Evolutionary conservation across 2,888 invertebrate species (phyloP).

Genomic region (Troglohyphantes excavatus): DNA sequence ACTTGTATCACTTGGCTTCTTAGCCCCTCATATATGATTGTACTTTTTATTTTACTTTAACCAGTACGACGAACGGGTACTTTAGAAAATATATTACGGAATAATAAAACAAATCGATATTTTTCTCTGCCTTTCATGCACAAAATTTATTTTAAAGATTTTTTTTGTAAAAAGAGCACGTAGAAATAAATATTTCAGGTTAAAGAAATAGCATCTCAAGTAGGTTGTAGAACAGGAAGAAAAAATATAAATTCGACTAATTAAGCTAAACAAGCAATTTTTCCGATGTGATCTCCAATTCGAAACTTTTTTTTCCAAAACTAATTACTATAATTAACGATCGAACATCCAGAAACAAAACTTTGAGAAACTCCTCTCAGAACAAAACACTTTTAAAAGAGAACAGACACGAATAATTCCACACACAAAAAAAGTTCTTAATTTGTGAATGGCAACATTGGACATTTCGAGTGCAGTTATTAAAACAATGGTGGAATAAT

Average conservation of each 20-base stretch:
- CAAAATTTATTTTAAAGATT: too few species aligned
- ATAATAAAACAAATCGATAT: too few species aligned
- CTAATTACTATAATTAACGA: constrained; percentile 68
- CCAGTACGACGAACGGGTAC: too few species aligned
- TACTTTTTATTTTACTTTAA: too few species aligned
- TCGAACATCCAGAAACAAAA: constrained; percentile 38
- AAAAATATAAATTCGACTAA: constrained; percentile 1
- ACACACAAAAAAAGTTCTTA: constrained; percentile 3
- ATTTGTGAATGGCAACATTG: constrained; percentile 11
- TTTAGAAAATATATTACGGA: too few species aligned
- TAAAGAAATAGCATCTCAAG: too few species aligned
- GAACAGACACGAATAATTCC: not conserved
- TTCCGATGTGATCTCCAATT: constrained; percentile 12
- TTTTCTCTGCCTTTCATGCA: too few species aligned
- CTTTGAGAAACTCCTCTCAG: constrained; percentile 32
- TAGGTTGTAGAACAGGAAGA: too few species aligned
- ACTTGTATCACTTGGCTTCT: too few species aligned
- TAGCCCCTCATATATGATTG: too few species aligned
- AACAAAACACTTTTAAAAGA: constrained; percentile 35
- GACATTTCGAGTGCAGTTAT: constrained; percentile 42
- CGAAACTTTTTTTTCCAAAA: constrained; percentile 45
- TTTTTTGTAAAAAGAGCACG: too few species aligned
- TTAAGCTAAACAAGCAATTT: constrained; percentile 26
- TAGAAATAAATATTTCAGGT: too few species aligned
- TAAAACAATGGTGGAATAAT: constrained; percentile 40